Evolutionary conservation across 2,113 vertebrate genomes (phyloP).

Genomic region (Pteropus alecto): DNA sequence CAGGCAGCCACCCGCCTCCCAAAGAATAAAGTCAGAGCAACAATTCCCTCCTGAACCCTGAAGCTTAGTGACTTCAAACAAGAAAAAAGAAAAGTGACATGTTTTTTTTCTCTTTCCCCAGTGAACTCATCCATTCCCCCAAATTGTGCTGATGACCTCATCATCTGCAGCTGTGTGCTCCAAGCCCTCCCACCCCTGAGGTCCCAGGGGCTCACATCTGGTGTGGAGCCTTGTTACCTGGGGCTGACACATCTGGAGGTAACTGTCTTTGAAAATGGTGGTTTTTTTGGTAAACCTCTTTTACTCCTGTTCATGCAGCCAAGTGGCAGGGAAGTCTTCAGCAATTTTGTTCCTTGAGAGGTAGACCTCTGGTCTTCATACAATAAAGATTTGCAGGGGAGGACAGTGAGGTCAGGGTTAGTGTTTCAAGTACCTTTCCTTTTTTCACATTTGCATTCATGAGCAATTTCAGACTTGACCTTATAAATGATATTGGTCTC

Average conservation of each 20-base stretch:
- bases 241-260: conserved; percentile 67
- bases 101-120: conserved; percentile 68
- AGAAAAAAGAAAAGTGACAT: conserved; percentile 81
- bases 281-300: background rate
- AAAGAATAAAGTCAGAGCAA: conserved; percentile 85
- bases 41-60: conserved; percentile 83
- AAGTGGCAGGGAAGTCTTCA: background rate
- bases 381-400: background rate
- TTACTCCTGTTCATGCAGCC: background rate
- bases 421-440: background rate
- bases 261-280: conserved; percentile 42
- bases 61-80: conserved; percentile 88
- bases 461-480: background rate
- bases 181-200: background rate
- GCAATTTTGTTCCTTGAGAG: background rate
- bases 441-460: background rate
- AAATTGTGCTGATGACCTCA: conserved; percentile 82
- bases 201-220: conserved; percentile 75
- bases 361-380: background rate
- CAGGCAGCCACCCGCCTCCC: conserved; percentile 85
- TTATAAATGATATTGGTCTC: background rate
- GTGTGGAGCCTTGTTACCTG: conserved; percentile 61
- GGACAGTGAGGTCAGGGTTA: background rate
- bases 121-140: conserved; percentile 78
- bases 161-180: conserved; percentile 80